phyloP scores from a whole-genome alignment of 2,888 invertebrate genomes.

The Mesochorus sp. region DNA sequence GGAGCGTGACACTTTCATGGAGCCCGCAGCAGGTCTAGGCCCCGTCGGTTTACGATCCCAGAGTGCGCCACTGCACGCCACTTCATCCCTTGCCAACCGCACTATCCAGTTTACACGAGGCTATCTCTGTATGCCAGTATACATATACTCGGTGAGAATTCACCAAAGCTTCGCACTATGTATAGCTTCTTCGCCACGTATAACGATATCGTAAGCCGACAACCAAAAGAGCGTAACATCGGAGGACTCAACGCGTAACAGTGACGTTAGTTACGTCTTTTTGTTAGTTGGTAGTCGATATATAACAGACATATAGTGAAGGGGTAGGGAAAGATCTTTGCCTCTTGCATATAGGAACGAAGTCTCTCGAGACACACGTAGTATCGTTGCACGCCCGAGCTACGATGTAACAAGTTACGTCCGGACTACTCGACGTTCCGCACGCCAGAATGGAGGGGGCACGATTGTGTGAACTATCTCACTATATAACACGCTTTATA shows the following conservation, averaged over 20 bases:
- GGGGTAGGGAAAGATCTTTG: slow-evolving; percentile 34
- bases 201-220: not conserved
- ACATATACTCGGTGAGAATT: slow-evolving; percentile 26
- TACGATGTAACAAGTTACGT: slow-evolving; percentile 56
- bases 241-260: not conserved
- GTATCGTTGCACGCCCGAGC: slow-evolving; percentile 42
- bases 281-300: no score
- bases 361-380: slow-evolving; percentile 44
- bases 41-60: slow-evolving; percentile 42
- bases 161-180: slow-evolving; percentile 11
- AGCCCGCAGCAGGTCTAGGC: not conserved
- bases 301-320: not conserved
- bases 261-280: not conserved
- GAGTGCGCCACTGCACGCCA: slow-evolving; percentile 21
- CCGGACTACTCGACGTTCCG: slow-evolving; percentile 44
- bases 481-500: not conserved
- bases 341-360: slow-evolving; percentile 3
- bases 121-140: slow-evolving; percentile 5
- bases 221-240: not conserved
- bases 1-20: slow-evolving; percentile 11
- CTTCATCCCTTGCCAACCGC: not conserved
- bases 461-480: slow-evolving; percentile 36
- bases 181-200: slow-evolving; percentile 3
- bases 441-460: slow-evolving; percentile 24
- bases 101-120: slow-evolving; percentile 9